These are phyloP conservation scores for Rhysida immarginata DNA, from an alignment of 1,140 invertebrate species.

Conservation along the genomic window DNA sequence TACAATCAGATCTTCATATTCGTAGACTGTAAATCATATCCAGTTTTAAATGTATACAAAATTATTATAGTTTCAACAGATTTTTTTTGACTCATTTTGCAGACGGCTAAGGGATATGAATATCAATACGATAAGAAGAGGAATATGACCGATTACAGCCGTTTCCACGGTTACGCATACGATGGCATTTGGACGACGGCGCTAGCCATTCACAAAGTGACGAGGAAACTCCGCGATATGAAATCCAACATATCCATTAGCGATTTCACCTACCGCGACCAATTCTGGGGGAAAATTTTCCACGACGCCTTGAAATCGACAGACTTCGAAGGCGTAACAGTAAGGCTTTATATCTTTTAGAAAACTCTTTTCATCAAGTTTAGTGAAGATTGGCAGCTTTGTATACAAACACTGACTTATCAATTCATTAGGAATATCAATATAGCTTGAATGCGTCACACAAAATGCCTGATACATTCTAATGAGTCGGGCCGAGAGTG, in stretches of 20 bases:
- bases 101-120: constrained; percentile 80
- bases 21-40: too few relatives aligned
- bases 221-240: constrained; percentile 39
- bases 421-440: too few relatives aligned
- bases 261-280: constrained; percentile 67
- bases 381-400: too few relatives aligned
- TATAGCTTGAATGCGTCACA: too few relatives aligned
- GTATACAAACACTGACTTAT: too few relatives aligned
- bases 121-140: constrained; percentile 63
- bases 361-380: too few relatives aligned
- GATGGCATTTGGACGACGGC: constrained; percentile 95
- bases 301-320: constrained; percentile 74
- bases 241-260: not conserved
- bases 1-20: too few relatives aligned
- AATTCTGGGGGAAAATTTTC: constrained; percentile 74
- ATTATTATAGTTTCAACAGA: not conserved
- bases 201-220: constrained; percentile 71
- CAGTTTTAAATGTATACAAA: too few relatives aligned
- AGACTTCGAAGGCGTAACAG: constrained; percentile 84
- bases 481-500: too few relatives aligned
- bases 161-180: constrained; percentile 93
- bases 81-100: constrained; percentile 17
- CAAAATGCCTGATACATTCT: too few relatives aligned
- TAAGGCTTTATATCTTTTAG: too few relatives aligned
- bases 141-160: constrained; percentile 67